phyloP scores from a whole-genome alignment of 2,113 vertebrate genomes.

The Poeciliopsis retropinna region DNA sequence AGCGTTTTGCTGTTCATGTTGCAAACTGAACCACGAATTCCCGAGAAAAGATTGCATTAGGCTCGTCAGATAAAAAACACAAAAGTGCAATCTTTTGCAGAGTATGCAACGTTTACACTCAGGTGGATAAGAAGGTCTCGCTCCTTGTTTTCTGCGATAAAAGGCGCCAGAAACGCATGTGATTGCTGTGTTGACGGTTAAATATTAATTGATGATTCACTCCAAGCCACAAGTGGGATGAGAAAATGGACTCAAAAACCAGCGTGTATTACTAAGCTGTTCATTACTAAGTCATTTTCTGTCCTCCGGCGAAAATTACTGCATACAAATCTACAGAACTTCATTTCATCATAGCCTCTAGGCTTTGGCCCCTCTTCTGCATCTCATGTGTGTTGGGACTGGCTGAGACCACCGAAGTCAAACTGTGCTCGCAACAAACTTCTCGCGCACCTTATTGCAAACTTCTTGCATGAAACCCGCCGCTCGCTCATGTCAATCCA shows the following conservation, averaged over 20 bases:
- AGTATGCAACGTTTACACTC: slow-evolving; percentile 67
- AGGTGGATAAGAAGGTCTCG: slow-evolving; percentile 63
- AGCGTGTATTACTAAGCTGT: too few relatives aligned
- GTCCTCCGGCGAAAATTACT: slow-evolving; percentile 14
- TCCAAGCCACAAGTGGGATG: slow-evolving; percentile 22
- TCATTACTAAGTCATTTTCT: background rate
- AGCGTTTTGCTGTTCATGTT: slow-evolving; percentile 42
- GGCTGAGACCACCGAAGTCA: slow-evolving; percentile 35
- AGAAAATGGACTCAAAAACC: slow-evolving; percentile 8
- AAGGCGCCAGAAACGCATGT: slow-evolving; percentile 70
- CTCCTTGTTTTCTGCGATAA: slow-evolving; percentile 75
- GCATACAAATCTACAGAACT: slow-evolving; percentile 32
- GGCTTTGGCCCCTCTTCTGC: slow-evolving; percentile 39
- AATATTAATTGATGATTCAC: slow-evolving; percentile 76
- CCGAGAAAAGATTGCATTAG: slow-evolving; percentile 74
- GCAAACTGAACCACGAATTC: slow-evolving; percentile 57
- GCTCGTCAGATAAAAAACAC: slow-evolving; percentile 60
- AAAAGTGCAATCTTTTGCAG: slow-evolving; percentile 40
- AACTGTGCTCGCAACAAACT: slow-evolving; percentile 30
- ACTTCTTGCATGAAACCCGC: slow-evolving; percentile 57
- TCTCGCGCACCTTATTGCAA: slow-evolving; percentile 20
- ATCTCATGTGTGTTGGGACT: slow-evolving; percentile 35
- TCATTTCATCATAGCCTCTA: slow-evolving; percentile 34
- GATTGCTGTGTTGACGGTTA: slow-evolving; percentile 71
- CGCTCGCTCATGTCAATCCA: slow-evolving; percentile 68